These are phyloP conservation scores for Limnephilus lunatus DNA, from an alignment of 2,888 invertebrate genomes.

Conservation along the genomic window DNA sequence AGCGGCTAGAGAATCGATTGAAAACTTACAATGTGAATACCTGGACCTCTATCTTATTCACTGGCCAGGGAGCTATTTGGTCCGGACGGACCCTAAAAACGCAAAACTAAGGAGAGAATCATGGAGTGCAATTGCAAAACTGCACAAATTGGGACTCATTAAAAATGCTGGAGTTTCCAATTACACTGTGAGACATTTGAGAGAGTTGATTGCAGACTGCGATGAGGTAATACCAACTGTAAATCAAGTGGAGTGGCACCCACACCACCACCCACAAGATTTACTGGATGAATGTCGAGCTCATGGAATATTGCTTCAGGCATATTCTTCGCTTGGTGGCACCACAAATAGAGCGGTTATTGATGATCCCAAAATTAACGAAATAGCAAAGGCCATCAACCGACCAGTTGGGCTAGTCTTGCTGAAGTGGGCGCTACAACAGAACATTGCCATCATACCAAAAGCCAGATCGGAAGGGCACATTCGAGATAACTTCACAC, in stretches of 20 bases:
- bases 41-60: slow-evolving; percentile 90
- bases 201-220: slow-evolving; percentile 78
- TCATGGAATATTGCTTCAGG: slow-evolving; percentile 85
- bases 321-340: slow-evolving; percentile 87
- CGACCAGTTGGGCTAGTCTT: slow-evolving; percentile 82
- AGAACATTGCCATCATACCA: slow-evolving; percentile 83
- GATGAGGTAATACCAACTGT: slow-evolving; percentile 81
- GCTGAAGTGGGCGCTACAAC: slow-evolving; percentile 86
- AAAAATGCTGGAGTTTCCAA: slow-evolving; percentile 90
- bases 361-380: slow-evolving; percentile 77
- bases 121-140: slow-evolving; percentile 82
- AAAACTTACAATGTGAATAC: slow-evolving; percentile 81
- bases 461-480: slow-evolving; percentile 79
- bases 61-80: slow-evolving; percentile 85
- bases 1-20: slow-evolving; percentile 80
- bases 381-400: slow-evolving; percentile 78
- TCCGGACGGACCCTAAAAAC: slow-evolving; percentile 76
- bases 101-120: slow-evolving; percentile 77
- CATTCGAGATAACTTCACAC: slow-evolving; percentile 77
- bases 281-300: slow-evolving; percentile 81
- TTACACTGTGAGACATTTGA: slow-evolving; percentile 83
- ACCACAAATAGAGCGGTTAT: slow-evolving; percentile 76
- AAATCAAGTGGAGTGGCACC: slow-evolving; percentile 91
- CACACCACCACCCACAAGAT: slow-evolving; percentile 82
- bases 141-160: slow-evolving; percentile 79